Percentiles rank a stretch among this genome's conserved stretches.
Evolutionary conservation across 2,113 vertebrate genomes (phyloP).

Genomic region (Probosciger aterrimus): DNA sequence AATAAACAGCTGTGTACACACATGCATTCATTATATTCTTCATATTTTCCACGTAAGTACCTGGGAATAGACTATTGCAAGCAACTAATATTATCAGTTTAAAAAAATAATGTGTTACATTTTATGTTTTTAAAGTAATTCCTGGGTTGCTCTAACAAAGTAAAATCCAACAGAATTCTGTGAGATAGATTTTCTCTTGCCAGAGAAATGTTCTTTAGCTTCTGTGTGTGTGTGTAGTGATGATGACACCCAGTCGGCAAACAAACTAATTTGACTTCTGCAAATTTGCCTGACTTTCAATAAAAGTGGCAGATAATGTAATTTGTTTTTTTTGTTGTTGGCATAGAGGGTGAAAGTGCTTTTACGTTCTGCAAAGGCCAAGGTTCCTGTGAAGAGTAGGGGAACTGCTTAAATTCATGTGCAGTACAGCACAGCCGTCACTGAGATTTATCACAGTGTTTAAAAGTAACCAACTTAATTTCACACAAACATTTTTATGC

Average conservation of each 20-base stretch:
- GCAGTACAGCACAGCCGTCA: not conserved
- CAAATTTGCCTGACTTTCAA: constrained; percentile 1
- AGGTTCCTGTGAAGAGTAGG: not conserved
- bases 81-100: not conserved
- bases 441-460: constrained; percentile 43
- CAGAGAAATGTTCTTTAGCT: constrained; percentile 19
- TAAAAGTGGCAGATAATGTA: constrained; percentile 38
- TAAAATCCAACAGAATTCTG: not conserved
- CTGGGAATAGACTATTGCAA: not conserved
- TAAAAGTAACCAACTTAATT: constrained; percentile 63
- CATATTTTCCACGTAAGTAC: not conserved
- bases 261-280: constrained; percentile 18
- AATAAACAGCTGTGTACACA: not conserved
- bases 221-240: not conserved
- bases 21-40: not conserved
- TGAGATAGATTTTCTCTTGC: constrained; percentile 13
- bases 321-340: constrained; percentile 31
- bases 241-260: constrained; percentile 33
- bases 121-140: not conserved
- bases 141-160: not conserved
- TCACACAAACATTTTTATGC: constrained; percentile 59
- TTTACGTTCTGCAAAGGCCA: not conserved
- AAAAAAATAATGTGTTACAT: not conserved
- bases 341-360: not conserved
- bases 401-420: constrained; percentile 30